phyloP scores from a whole-genome alignment of 2,888 invertebrate genomes.

The Xestobium rufovillosum region DNA sequence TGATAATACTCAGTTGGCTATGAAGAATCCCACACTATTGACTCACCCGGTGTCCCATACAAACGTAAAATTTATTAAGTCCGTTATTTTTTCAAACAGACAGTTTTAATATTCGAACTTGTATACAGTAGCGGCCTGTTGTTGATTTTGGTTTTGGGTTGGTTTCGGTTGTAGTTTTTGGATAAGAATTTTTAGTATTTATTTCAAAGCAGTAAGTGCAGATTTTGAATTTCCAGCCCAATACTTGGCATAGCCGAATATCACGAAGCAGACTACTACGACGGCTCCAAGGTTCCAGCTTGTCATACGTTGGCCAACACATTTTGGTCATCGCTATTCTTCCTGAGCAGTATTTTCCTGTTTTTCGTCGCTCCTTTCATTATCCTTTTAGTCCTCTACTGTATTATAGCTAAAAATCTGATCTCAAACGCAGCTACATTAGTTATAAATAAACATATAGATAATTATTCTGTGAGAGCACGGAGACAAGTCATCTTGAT shows the following conservation, averaged over 20 bases:
- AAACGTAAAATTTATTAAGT: too few species aligned
- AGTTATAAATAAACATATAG: constrained; percentile 63
- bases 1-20: too few species aligned
- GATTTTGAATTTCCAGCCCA: constrained; percentile 61
- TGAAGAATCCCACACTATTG: too few species aligned
- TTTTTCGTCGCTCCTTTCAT: constrained; percentile 78
- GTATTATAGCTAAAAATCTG: constrained; percentile 75
- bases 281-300: constrained; percentile 62
- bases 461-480: constrained; percentile 63
- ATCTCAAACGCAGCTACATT: constrained; percentile 62
- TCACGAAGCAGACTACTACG: constrained; percentile 58
- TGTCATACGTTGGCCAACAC: constrained; percentile 74
- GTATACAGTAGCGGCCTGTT: too few species aligned
- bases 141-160: too few species aligned
- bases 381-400: constrained; percentile 72
- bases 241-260: constrained; percentile 71
- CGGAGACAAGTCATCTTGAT: constrained; percentile 78
- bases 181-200: too few species aligned
- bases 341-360: constrained; percentile 67
- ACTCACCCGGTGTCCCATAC: too few species aligned
- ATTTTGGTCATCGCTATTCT: constrained; percentile 70
- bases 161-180: too few species aligned
- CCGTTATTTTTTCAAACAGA: too few species aligned
- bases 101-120: too few species aligned
- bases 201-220: too few species aligned